Conservation (phyloP, 2,797 vertebrate species). For the Catamblyrhynchus diadema region DNA sequence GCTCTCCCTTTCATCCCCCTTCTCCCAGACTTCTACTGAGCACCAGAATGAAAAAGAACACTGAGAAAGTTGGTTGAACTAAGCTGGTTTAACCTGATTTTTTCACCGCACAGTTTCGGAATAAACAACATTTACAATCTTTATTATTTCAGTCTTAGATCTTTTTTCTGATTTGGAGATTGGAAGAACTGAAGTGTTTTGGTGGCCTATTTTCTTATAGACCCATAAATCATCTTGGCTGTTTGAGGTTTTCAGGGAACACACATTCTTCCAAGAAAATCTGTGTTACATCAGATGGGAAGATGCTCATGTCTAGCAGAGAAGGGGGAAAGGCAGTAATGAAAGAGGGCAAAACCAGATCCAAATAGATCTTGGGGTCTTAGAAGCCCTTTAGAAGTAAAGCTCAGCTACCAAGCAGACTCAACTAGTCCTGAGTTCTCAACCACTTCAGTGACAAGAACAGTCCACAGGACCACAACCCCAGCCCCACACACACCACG, state of each 20-base stretch:
- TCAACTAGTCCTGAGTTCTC: not conserved
- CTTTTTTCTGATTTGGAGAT: not conserved
- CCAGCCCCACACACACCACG: not conserved
- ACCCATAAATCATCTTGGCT: not conserved
- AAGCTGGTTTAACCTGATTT: not conserved
- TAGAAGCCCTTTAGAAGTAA: not conserved
- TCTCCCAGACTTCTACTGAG: not conserved
- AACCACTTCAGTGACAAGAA: not conserved
- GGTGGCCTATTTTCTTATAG: not conserved
- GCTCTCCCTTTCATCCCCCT: not conserved
- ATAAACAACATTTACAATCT: not conserved
- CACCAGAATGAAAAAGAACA: not conserved
- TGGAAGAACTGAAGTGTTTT: not conserved
- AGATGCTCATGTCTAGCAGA: not conserved
- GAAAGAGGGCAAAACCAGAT: not conserved
- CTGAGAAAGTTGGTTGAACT: not conserved
- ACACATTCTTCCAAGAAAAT: not conserved
- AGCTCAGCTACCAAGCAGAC: not conserved
- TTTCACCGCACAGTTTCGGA: not conserved
- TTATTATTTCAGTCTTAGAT: not conserved
- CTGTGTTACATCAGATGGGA: not conserved
- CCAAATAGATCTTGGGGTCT: not conserved
- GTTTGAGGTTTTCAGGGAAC: not conserved
- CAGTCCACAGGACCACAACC: not conserved
- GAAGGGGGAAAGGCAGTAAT: not conserved